Conservation (phyloP, 2,888 invertebrate genomes). For the Atherix ibis region DNA sequence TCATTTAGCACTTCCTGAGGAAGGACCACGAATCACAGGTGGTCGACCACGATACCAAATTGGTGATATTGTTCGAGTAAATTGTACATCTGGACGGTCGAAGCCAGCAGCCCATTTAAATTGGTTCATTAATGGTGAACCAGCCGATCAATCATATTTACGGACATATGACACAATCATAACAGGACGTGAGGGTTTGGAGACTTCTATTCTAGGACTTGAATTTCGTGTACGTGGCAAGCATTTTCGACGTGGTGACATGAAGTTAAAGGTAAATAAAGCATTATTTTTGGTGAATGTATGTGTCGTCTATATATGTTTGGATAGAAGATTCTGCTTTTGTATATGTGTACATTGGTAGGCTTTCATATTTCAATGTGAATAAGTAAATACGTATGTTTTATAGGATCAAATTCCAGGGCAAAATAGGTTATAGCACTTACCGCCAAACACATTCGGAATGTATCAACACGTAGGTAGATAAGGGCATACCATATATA, state of each 20-base stretch:
- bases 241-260: constrained; percentile 55
- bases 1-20: constrained; percentile 38
- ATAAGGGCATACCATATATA: no score
- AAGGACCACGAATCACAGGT: constrained; percentile 43
- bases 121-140: constrained; percentile 45
- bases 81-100: constrained; percentile 45
- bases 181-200: constrained; percentile 43
- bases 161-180: constrained; percentile 37
- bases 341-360: no score
- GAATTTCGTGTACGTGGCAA: constrained; percentile 50
- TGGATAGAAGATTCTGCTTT: no score
- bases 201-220: constrained; percentile 49
- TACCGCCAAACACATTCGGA: no score
- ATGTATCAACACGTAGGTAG: no score
- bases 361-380: no score
- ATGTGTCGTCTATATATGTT: no score
- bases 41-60: constrained; percentile 41
- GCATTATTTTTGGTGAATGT: no score
- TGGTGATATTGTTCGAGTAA: constrained; percentile 42
- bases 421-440: no score
- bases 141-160: constrained; percentile 30
- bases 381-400: no score
- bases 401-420: no score
- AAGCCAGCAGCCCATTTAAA: constrained; percentile 41
- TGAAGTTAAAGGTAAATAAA: constrained; percentile 49